Evolutionary conservation across 2,113 vertebrate species (phyloP).

Genomic region (Seriola dumerili): DNA sequence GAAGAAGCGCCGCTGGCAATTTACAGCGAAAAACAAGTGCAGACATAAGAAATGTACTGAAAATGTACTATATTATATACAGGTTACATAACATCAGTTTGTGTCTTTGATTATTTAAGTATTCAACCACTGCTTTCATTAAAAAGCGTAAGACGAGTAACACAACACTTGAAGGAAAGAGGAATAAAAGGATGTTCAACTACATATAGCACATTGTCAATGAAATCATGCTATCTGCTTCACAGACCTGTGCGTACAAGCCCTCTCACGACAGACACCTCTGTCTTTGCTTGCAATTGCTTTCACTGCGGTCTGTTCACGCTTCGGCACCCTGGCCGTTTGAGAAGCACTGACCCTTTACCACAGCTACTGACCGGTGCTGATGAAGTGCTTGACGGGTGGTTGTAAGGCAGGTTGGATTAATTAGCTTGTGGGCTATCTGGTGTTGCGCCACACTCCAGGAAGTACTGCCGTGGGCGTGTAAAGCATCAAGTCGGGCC

Average conservation of each 20-base stretch:
- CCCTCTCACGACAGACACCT: constrained; percentile 30
- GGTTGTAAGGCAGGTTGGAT: constrained; percentile 76
- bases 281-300: constrained; percentile 52
- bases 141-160: background rate
- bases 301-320: constrained; percentile 56
- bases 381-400: constrained; percentile 70
- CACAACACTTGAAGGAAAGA: background rate
- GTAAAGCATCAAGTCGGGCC: constrained; percentile 61
- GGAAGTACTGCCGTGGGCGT: constrained; percentile 57
- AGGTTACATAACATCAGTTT: constrained; percentile 13
- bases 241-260: constrained; percentile 1
- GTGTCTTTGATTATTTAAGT: background rate
- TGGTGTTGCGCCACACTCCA: constrained; percentile 53
- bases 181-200: background rate
- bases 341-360: constrained; percentile 78
- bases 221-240: background rate
- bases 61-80: background rate
- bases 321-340: constrained; percentile 58
- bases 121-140: background rate
- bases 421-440: constrained; percentile 75
- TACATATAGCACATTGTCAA: background rate
- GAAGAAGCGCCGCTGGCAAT: background rate
- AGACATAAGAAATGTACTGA: background rate
- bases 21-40: background rate
- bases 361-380: constrained; percentile 62